These are phyloP conservation scores for Rhorus exstirpatorius DNA, from an alignment of 2,888 invertebrate species.

Conservation along the genomic window DNA sequence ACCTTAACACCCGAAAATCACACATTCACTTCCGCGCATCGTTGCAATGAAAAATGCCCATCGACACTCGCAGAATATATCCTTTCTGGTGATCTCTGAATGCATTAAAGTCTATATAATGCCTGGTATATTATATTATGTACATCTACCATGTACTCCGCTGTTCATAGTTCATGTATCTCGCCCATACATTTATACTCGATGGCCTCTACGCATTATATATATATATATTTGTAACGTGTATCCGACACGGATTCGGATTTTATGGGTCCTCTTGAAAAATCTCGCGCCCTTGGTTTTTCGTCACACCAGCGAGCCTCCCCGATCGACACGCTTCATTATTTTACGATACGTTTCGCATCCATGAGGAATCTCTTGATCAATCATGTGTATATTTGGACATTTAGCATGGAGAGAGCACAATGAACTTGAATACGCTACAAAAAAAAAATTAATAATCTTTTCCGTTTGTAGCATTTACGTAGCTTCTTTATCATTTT, in stretches of 20 bases:
- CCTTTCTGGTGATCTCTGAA: conserved; percentile 2
- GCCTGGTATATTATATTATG: not conserved
- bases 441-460: too few species aligned
- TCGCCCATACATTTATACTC: not conserved
- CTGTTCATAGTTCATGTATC: not conserved
- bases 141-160: not conserved
- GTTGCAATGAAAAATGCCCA: not conserved
- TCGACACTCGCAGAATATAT: not conserved
- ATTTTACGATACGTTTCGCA: conserved; percentile 42
- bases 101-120: conserved; percentile 48
- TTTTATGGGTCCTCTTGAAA: conserved; percentile 47
- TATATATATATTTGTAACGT: too few species aligned
- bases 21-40: not conserved
- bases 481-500: too few species aligned
- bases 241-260: conserved; percentile 50
- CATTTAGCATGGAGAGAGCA: too few species aligned
- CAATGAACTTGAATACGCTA: too few species aligned
- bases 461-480: too few species aligned
- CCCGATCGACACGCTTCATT: conserved; percentile 24
- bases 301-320: conserved; percentile 45
- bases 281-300: conserved; percentile 16
- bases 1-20: not conserved
- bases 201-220: not conserved
- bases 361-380: conserved; percentile 17
- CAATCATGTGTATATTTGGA: not conserved